Base-by-base conservation (phyloP, 2,888 invertebrate genomes). In the Eurytoma adleriae region DNA sequence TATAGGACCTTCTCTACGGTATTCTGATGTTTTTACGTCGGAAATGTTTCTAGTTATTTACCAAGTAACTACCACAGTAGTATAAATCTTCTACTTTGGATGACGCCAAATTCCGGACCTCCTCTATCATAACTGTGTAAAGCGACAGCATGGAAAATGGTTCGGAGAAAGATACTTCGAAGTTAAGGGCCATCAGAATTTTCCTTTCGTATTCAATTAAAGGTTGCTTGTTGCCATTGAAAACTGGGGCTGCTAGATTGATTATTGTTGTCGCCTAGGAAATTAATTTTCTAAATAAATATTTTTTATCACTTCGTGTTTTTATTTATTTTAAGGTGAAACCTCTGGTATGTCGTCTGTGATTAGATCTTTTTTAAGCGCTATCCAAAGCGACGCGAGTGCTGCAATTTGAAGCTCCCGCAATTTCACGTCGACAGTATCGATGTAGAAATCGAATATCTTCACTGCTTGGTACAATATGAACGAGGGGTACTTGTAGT, bases 311-410 rank as follows among this genome's bases (percentile, higher is more conserved):
- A 18, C 20, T 1, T 27, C 14, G n/a, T 24, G n/a, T 2, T 62
- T 50, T 18, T 61, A 61, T 68, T 61, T 24, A 18, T 69, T 14
- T 13, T 10, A 66, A 66, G 2, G 12, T 3, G 27, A 24, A 66
- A 84, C 84, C 62, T 64, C 67, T 1, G 89, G 89, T 50, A 87
- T 67, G 7, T 83, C 83, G n/a, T 83, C 62, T 0, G 18, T 61
- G 50, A 68, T 72, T n/a, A 82, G 74, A 18, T 86, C 85, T 69
- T 81, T 85, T 79, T 89, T 89, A 7, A 89, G 68, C 0, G 78
- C 80, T 30, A 89, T 86, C 89, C 89, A 89, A 52, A 88, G 76
- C 7, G 86, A 80, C 0, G 87, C 83, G 24, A 89, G 27, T 3
- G 86, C 87, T 1, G 79, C 7, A 1, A 86, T 54, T 27, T 89